Base-by-base conservation (phyloP, 1,140 invertebrate genomes). In the Drosophila ficusphila region DNA sequence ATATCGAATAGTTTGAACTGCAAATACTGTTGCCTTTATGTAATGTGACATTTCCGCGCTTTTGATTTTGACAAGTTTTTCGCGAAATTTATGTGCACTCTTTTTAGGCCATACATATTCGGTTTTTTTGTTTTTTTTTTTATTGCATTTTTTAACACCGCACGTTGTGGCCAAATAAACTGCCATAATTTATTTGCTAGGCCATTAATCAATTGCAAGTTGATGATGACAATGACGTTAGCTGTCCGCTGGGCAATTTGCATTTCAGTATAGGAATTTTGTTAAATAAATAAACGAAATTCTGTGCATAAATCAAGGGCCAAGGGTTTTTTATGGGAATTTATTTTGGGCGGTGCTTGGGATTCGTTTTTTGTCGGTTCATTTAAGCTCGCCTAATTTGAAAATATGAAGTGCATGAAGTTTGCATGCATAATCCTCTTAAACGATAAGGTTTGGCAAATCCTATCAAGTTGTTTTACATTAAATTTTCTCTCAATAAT, bases 21-120 rank as follows among this genome's bases (percentile, higher is more conserved):
- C 14, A 48, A 51, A 31, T 33, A 44, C 19, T 46, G 21, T 29
- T 25, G 11, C 39, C 8, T 14, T 21, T 39, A 18, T 70, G 19
- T 65, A 71, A 83, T 72, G 49, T 69, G 76, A 76, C 81, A 79
- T 79, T 85, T 85, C 72, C 79, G 75, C 39, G 51, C 49, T 25
- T 33, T 76, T 85, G 76, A 60, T 65, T 85, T 64, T 86, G 76
- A 85, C 65, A 79, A 73, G 60, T 76, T 76, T 60, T 12, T 58
- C 2, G 48, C 31, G 34, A 34, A 85, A 85, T 79, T 69, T 79
- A 85, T 81, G 67, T 34, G n/a, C 42, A 25, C 19, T 49, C 34
- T 39, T 77, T 72, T 53, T 82, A 44, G 69, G 57, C 65, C 46
- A 71, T 79, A 46, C 49, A 75, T 77, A 47, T 39, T 39, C 29